phyloP scores from a whole-genome alignment of 2,888 invertebrate genomes.

The Mesorhabditis spiculigera region DNA sequence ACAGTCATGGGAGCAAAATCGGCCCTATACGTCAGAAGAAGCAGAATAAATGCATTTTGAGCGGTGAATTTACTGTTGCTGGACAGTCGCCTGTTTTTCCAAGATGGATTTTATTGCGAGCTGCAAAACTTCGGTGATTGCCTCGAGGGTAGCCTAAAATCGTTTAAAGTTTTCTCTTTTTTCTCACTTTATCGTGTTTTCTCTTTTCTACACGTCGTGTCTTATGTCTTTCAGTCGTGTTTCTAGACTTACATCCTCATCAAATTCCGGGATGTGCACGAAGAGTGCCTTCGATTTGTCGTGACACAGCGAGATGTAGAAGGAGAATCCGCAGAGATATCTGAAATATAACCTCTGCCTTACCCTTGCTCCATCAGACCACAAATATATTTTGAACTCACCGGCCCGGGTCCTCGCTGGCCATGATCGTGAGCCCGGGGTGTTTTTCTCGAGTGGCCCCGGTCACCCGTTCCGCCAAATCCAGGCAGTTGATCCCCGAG shows the following conservation, averaged over 20 bases:
- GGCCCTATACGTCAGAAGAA: no score
- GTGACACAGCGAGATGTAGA: slow-evolving; percentile 14
- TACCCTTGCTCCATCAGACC: no score
- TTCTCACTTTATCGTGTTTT: not conserved
- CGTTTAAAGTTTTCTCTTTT: not conserved
- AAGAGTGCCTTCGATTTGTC: slow-evolving; percentile 13
- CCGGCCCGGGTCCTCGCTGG: not conserved
- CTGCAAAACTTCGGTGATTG: not conserved
- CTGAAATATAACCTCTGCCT: not conserved
- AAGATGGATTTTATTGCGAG: not conserved
- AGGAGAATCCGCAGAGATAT: slow-evolving; percentile 18
- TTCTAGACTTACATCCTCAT: not conserved
- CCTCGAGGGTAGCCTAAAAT: not conserved
- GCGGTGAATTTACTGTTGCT: no score
- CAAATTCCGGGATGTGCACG: slow-evolving; percentile 13
- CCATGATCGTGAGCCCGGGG: not conserved
- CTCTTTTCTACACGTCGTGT: no score
- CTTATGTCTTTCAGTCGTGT: no score
- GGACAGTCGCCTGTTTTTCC: no score
- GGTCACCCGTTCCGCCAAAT: not conserved
- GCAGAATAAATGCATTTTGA: no score
- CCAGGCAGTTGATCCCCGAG: not conserved
- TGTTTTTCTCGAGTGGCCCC: not conserved
- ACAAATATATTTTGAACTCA: not conserved
- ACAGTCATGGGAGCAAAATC: no score